phyloP scores from a whole-genome alignment of 2,888 invertebrate species.

The Epinotia nisella region DNA sequence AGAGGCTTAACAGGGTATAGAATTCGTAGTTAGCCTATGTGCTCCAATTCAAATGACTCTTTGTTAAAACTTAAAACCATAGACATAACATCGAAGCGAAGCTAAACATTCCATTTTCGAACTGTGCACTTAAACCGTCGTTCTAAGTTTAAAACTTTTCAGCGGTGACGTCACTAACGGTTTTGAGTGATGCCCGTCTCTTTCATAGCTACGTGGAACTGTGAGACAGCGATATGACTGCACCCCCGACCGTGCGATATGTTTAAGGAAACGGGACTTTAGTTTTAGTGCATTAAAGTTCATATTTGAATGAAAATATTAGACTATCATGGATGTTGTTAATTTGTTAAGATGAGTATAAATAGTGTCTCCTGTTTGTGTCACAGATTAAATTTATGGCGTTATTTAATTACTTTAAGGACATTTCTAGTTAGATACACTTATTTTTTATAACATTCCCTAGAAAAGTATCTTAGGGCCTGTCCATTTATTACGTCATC shows the following conservation, averaged over 20 bases:
- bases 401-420: background rate
- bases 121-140: slow-evolving; percentile 34
- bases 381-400: background rate
- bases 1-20: no score
- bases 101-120: slow-evolving; percentile 38
- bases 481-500: no score
- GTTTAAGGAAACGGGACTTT: slow-evolving; percentile 14
- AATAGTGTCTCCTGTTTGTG: slow-evolving; percentile 32
- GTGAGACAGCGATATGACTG: slow-evolving; percentile 3
- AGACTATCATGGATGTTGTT: slow-evolving; percentile 24
- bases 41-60: slow-evolving; percentile 2
- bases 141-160: slow-evolving; percentile 44
- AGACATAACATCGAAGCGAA: slow-evolving; percentile 30
- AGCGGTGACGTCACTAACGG: slow-evolving; percentile 46
- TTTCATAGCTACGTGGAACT: background rate
- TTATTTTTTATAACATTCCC: no score
- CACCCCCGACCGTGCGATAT: slow-evolving; percentile 25
- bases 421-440: no score
- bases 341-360: slow-evolving; percentile 36
- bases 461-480: no score
- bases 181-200: slow-evolving; percentile 26
- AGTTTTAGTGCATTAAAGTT: background rate
- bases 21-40: background rate
- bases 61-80: slow-evolving; percentile 15
- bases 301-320: slow-evolving; percentile 9